Percentiles rank a stretch among this genome's conserved stretches.
These are phyloP conservation scores for Mastomys natalensis DNA, from an alignment of 2,113 vertebrate species.

Conservation along the genomic window DNA sequence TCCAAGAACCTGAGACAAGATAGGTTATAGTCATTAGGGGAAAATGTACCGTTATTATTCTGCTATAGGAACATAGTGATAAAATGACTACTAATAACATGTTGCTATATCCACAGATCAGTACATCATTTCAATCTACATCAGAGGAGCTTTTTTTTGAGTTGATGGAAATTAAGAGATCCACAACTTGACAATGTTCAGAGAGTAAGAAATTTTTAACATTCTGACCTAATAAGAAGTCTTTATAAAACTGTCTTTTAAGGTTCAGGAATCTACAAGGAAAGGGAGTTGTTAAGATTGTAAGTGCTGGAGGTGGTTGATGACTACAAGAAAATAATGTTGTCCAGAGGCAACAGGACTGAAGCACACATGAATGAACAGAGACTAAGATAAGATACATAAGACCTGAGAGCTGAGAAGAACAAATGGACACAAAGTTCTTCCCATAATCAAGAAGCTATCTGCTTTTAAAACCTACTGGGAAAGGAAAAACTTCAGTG, in stretches of 20 bases:
- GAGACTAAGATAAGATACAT: neutral
- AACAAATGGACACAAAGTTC: neutral
- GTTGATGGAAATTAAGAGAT: neutral
- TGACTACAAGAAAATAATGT: neutral
- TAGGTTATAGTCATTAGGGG: neutral
- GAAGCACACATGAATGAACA: neutral
- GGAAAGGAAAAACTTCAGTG: neutral
- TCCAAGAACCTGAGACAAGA: neutral
- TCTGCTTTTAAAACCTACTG: neutral
- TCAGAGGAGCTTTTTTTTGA: neutral
- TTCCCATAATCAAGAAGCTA: neutral
- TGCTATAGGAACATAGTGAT: neutral
- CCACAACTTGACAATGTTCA: neutral
- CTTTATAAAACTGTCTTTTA: neutral
- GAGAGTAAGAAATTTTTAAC: neutral
- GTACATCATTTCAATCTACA: neutral
- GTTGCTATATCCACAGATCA: neutral
- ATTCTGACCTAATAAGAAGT: neutral
- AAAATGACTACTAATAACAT: neutral
- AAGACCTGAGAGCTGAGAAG: neutral
- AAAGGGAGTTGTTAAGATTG: neutral
- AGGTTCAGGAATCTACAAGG: neutral
- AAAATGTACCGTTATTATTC: neutral
- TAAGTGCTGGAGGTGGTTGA: neutral
- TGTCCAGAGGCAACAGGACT: neutral